Percentiles rank a stretch among this genome's conserved stretches.
Conservation (phyloP, 2,888 invertebrate genomes). For the Caenorhabditis sp. region DNA sequence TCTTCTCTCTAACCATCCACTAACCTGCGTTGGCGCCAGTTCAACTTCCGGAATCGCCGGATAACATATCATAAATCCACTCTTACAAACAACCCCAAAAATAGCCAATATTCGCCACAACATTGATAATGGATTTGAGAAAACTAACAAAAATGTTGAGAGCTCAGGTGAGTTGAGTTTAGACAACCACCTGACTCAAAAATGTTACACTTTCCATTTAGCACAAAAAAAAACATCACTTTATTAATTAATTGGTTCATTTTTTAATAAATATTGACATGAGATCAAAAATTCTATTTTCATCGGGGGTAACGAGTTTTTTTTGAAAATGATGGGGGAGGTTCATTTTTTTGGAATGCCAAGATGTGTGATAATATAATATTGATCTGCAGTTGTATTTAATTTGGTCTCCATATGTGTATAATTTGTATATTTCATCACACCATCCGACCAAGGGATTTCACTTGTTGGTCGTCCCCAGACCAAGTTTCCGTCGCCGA, state of each 20-base stretch:
- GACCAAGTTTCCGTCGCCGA: constrained; percentile 43
- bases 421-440: constrained; percentile 33
- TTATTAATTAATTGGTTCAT: too few relatives aligned
- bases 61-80: constrained; percentile 18
- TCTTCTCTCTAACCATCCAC: not conserved
- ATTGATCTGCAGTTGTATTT: constrained; percentile 41
- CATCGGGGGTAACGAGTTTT: not conserved
- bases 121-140: not conserved
- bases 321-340: not conserved
- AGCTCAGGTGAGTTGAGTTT: not conserved
- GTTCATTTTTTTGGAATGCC: constrained; percentile 9
- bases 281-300: not conserved
- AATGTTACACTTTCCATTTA: not conserved
- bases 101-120: not conserved
- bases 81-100: not conserved
- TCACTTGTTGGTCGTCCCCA: constrained; percentile 52
- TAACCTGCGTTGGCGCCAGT: constrained; percentile 24
- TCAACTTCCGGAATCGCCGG: constrained; percentile 29
- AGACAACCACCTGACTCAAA: not conserved
- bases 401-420: constrained; percentile 57
- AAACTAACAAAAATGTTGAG: not conserved
- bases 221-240: not conserved
- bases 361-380: constrained; percentile 37
- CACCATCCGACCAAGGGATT: constrained; percentile 42
- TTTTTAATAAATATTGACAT: too few relatives aligned